Evolutionary conservation across 2,797 vertebrate genomes (phyloP).

Genomic region (Cephalopachus bancanus): DNA sequence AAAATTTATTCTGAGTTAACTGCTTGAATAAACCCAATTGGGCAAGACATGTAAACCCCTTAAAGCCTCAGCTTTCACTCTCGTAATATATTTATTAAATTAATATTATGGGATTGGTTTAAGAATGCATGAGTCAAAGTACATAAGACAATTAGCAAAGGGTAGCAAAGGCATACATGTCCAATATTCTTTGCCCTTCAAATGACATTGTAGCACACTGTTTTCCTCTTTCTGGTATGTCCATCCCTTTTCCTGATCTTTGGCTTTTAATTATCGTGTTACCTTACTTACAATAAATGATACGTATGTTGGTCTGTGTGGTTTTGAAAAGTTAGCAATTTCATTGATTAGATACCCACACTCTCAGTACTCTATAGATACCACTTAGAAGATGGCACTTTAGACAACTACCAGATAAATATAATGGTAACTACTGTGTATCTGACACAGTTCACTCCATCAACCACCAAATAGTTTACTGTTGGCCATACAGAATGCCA

Average conservation of each 20-base stretch:
- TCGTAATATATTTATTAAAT: neutral
- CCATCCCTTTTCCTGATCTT: too few species aligned
- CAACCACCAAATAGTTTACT: neutral
- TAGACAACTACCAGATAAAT: neutral
- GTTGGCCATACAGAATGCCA: rapidly evolving
- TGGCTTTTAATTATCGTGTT: too few species aligned
- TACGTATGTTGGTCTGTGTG: rapidly evolving
- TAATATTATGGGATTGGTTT: neutral
- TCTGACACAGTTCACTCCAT: neutral
- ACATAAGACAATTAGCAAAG: neutral
- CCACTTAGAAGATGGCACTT: too few species aligned
- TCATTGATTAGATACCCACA: rapidly evolving
- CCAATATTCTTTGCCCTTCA: neutral
- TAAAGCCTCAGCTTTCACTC: neutral
- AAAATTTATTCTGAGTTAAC: neutral
- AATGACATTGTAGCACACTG: too few species aligned
- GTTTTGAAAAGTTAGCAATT: neutral
- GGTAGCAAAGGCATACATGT: neutral
- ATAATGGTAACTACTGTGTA: rapidly evolving
- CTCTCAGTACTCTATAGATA: neutral
- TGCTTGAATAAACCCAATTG: neutral
- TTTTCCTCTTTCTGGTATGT: neutral
- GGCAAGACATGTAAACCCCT: neutral
- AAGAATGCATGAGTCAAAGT: neutral
- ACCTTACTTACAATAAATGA: rapidly evolving